Evolutionary conservation across 2,113 vertebrate species (phyloP).

Genomic region (Shinisaurus crocodilurus): DNA sequence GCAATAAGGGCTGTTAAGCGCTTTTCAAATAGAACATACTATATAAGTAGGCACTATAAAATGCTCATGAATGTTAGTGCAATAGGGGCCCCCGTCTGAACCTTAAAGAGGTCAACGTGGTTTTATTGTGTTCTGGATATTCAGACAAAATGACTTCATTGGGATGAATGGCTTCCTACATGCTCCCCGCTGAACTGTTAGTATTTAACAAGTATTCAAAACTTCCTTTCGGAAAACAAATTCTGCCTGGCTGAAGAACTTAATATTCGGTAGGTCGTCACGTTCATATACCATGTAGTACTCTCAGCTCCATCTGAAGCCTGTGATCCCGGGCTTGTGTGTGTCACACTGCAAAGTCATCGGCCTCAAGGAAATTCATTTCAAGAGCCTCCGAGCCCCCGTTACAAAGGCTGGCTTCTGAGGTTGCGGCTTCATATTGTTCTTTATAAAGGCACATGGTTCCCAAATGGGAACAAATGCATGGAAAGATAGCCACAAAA

Average conservation of each 20-base stretch:
- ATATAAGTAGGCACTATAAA: not conserved
- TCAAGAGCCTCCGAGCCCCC: conserved; percentile 9
- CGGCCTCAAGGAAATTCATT: conserved; percentile 24
- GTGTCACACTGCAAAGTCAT: conserved; percentile 3
- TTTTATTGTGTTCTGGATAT: conserved; percentile 59
- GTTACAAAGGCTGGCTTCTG: conserved; percentile 15
- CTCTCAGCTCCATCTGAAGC: conserved; percentile 26
- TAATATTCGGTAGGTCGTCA: not conserved
- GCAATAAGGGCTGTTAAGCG: not conserved
- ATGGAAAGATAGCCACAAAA: conserved; percentile 44
- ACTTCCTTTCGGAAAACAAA: conserved; percentile 20
- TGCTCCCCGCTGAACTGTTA: conserved; percentile 34
- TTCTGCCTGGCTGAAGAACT: conserved; percentile 25
- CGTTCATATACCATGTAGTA: fast-evolving
- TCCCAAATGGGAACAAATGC: conserved; percentile 27
- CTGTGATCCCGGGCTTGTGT: not conserved
- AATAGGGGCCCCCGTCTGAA: not conserved
- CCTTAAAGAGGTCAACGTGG: conserved; percentile 39
- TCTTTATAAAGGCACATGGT: not conserved
- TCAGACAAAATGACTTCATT: conserved; percentile 50
- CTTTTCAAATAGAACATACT: not conserved
- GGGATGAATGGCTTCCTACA: conserved; percentile 6
- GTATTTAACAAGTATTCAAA: conserved; percentile 52
- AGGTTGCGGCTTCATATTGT: not conserved
- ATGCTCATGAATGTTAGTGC: not conserved